Evolutionary conservation across 2,888 invertebrate species (phyloP), one percentile per base, ranked within the genome.

Genomic region (Platycnemis pennipes): DNA sequence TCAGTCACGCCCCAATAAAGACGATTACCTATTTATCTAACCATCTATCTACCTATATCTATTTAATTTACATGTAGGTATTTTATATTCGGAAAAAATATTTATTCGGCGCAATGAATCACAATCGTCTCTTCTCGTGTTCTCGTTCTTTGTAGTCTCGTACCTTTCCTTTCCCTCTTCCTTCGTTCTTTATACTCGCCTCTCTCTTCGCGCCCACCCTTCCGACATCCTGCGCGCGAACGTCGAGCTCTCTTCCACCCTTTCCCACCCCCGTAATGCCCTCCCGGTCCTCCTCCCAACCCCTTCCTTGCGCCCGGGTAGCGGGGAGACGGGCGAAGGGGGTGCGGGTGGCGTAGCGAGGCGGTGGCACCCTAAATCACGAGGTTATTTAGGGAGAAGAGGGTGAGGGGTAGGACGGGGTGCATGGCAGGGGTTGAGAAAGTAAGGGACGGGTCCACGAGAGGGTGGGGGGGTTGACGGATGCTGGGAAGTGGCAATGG

Each of bases 331-430:
- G 22, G 63, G 0, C 26, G 63, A 63, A 22, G 63, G 63, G 63
- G n/a, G 63, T 26, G 63, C 63, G 77, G 37, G 77, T 31, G 11
- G 77, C 2, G 77, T 37, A 77, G 77, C n/a, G 87, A 45, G 46
- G 44, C 42, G 63, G 44, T 63, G 45, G 56, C 69, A 91, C 63
- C 63, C 91, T 91, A 91, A 91, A 91, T 91, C 91, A 91, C 91
- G 91, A 63, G 91, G 91, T 91, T 91, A 91, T 91, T 69, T 91
- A 69, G 91, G 63, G 91, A 91, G 91, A 63, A 37, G 91, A n/a
- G 77, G 31, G 37, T n/a, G n/a, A n/a, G 49, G 49, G 0, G 37
- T n/a, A n/a, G n/a, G 37, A 77, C n/a, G 37, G 37, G 77, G 77
- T 2, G n/a, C 26, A 49, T 26, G 31, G 77, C n/a, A 77, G n/a